A percentile compares a stretch with the other conserved stretches of the same genome.
Evolutionary conservation across 2,888 invertebrate species (phyloP).

Genomic region (Drosophila mercatorum): DNA sequence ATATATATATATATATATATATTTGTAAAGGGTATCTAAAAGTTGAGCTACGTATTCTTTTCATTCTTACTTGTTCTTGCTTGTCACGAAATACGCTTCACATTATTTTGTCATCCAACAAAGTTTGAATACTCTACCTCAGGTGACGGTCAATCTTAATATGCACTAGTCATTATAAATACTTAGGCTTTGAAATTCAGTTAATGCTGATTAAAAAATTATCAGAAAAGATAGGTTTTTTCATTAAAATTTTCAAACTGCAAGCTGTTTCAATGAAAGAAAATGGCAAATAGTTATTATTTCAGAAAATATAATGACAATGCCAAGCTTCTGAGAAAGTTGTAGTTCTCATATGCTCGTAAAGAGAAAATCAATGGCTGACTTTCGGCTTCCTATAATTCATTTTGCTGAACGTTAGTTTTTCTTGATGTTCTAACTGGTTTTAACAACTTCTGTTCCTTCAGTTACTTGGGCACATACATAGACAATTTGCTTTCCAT

Average conservation of each 20-base stretch:
- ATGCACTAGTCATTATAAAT: not conserved
- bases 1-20: too few relatives aligned
- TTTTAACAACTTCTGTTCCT: conserved; percentile 16
- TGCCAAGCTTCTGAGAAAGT: not conserved
- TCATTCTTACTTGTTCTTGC: conserved; percentile 6
- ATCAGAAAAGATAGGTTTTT: not conserved
- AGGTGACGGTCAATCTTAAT: not conserved
- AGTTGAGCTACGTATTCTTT: not conserved
- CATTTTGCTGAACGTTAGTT: conserved; percentile 17
- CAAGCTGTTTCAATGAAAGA: not conserved
- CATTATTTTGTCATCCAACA: not conserved
- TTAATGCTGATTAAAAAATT: not conserved
- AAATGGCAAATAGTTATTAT: too few relatives aligned
- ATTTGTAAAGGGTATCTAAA: not conserved
- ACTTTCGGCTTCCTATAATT: conserved; percentile 27
- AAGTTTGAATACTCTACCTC: conserved; percentile 3
- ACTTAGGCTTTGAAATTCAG: not conserved
- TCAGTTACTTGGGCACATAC: not conserved
- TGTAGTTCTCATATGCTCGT: not conserved
- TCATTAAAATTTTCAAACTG: too few relatives aligned
- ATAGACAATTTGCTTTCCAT: conserved; percentile 1
- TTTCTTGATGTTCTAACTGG: conserved; percentile 31
- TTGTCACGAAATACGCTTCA: conserved; percentile 1
- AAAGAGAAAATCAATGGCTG: conserved; percentile 19
- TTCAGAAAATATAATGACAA: too few relatives aligned